phyloP scores from a whole-genome alignment of 2,113 vertebrate species.

The mouse (Mus musculus) region GRCm39 chr9:82957501-82958000 shows the following conservation, averaged over 20 bases:
- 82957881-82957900: slow-evolving; percentile 19
- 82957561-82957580: background rate
- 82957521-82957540: background rate
- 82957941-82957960: background rate
- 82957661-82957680: background rate
- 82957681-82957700: background rate
- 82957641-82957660: background rate
- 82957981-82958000: background rate
- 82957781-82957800: background rate
- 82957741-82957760: background rate
- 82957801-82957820: background rate
- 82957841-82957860: background rate
- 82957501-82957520: background rate
- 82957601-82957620: background rate
- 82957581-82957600: background rate
- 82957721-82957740: background rate
- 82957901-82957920: slow-evolving; percentile 14
- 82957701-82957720: background rate
- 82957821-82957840: background rate
- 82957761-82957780: background rate
- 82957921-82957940: slow-evolving; percentile 38
- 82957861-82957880: slow-evolving; percentile 39
- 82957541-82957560: background rate
- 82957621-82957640: background rate
- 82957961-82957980: background rate